Evolutionary conservation across 2,888 invertebrate genomes (phyloP), one percentile per base, ranked within the genome.

Genomic region (Synanthedon vespiformis): DNA sequence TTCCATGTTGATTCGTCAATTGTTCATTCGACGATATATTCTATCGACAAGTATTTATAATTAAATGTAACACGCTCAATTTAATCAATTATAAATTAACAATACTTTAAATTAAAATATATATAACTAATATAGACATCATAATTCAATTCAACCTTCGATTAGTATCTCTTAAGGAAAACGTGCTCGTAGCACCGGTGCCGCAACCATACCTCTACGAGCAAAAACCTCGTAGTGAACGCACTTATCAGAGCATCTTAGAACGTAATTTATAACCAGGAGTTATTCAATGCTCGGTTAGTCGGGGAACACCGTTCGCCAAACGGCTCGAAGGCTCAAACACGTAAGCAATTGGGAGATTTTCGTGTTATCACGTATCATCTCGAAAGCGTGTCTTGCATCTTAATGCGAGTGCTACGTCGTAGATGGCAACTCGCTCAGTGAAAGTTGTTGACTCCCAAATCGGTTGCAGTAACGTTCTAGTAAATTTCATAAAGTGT

Each of bases 351-450:
- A 84, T 86, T 82, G 86, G 82, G 82, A 82, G 85, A 82, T 86
- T 85, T 83, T 81, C 86, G 75, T 84, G 86, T 87, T 86, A 86
- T 87, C 87, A 86, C 87, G 86, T 86, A 85, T 86, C 86, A 87
- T 87, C 84, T 85, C 74, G 63, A 72, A 70, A 61, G 74, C 84
- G 86, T 81, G 86, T 61, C 74, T 64, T 72, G 84, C 80, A 84
- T 85, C 53, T 55, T 56, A 64, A 67, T 61, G 55, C 56, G 57
- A 56, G 27, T 22, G 47, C 51, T 49, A 51, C 41, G 49, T 14
- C 44, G 44, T 49, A 49, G 18, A 49, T 16, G 49, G 49, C 12
- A 22, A 22, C 65, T 68, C 68, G 74, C 72, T 75, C 67, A 72
- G 72, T 68, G 69, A 70, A 72, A 74, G 68, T 75, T 70, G 67